A percentile compares a stretch with the other conserved stretches of the same genome.
Evolutionary conservation across 2,113 vertebrate genomes (phyloP).

Genomic region (Sinocyclocheilus maitianheensis): DNA sequence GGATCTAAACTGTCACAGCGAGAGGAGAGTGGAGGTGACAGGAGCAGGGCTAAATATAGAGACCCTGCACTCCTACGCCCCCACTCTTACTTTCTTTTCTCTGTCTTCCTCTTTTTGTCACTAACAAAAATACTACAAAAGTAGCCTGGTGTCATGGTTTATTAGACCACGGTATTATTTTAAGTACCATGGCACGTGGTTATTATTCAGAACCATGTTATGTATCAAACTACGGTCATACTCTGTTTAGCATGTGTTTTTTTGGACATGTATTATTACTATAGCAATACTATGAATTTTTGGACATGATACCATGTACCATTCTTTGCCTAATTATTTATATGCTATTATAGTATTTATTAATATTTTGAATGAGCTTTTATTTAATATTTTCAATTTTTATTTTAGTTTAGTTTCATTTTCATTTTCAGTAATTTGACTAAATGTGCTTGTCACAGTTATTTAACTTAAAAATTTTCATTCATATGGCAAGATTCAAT

Average conservation of each 20-base stretch:
- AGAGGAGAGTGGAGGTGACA: conserved; percentile 75
- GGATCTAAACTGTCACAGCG: conserved; percentile 73
- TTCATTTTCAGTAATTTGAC: not conserved
- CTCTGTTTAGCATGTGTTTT: not conserved
- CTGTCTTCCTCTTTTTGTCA: conserved; percentile 59
- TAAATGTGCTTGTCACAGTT: too few species aligned
- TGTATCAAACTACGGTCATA: not conserved
- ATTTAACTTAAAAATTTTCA: not conserved
- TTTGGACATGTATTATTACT: not conserved
- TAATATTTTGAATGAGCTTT: not conserved
- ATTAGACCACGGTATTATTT: not conserved
- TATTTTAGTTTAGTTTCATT: not conserved
- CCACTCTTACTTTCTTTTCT: conserved; percentile 26
- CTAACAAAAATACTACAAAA: conserved; percentile 6
- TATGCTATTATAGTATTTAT: not conserved
- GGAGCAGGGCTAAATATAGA: conserved; percentile 78
- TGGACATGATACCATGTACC: not conserved
- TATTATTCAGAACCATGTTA: not conserved
- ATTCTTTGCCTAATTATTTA: not conserved
- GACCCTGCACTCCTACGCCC: conserved; percentile 64
- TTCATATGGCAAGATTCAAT: not conserved
- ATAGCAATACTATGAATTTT: not conserved
- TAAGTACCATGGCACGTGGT: not conserved
- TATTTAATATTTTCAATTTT: not conserved
- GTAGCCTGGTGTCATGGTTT: not conserved